Base-by-base conservation (phyloP, 2,797 vertebrate species). In the Danionella dracula region DNA sequence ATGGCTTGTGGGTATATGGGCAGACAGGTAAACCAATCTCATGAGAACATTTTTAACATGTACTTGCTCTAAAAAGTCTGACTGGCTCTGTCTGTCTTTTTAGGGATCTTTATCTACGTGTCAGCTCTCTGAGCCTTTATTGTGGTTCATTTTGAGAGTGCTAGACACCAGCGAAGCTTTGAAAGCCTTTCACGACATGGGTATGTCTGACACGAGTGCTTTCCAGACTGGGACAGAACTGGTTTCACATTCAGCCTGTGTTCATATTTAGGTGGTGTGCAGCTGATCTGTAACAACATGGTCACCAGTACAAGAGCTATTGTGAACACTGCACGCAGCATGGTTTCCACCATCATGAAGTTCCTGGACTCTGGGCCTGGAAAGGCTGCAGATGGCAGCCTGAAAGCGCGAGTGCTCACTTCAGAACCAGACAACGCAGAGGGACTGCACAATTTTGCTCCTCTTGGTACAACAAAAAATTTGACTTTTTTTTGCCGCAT, bases 1-100 rank as follows among this genome's bases (percentile, higher is more conserved):
- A 99, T 99, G 97, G 97, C 97, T 61, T 99, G 97, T 82, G 97
- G 97, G 0, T 99, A 99, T 83, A 99, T 99, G 97, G 96, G 97
- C 63, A 89, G 96, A 85, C 97, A 99, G 86, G 97, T 99, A 79
- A 87, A 88, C 3, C 29, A 31, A n/a, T n/a, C n/a, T n/a, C n/a
- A n/a, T n/a, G n/a, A n/a, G n/a, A n/a, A n/a, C n/a, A n/a, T n/a
- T n/a, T n/a, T n/a, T n/a, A n/a, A n/a, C n/a, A n/a, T n/a, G n/a
- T n/a, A n/a, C n/a, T n/a, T n/a, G n/a, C n/a, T n/a, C n/a, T n/a
- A n/a, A n/a, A n/a, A n/a, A n/a, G n/a, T n/a, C n/a, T n/a, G n/a
- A n/a, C n/a, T n/a, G n/a, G n/a, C n/a, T n/a, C 0, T 13, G 19
- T 58, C 19, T 0, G 16, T 44, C 10, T 17, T 29, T 46, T 17